phyloP scores from a whole-genome alignment of 2,113 vertebrate species.

The Pseudolaguvia tuberculata region DNA sequence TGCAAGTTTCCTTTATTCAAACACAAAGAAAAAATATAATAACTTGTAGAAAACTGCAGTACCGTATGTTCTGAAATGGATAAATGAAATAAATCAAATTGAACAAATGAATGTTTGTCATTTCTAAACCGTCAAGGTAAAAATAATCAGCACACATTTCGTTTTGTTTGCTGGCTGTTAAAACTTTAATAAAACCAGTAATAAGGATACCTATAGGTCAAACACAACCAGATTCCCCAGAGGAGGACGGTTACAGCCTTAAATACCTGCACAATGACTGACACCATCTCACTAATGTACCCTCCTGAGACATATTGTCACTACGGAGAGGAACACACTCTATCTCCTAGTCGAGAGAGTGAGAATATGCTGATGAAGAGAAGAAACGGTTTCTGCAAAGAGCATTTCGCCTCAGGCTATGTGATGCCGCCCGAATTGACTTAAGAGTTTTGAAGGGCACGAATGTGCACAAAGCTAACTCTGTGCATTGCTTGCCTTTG shows the following conservation, averaged over 20 bases:
- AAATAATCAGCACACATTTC: too few relatives aligned
- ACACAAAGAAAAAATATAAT: neutral
- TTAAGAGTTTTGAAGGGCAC: slow-evolving; percentile 28
- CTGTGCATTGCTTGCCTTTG: neutral
- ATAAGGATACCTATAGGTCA: neutral
- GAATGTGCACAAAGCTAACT: slow-evolving; percentile 7
- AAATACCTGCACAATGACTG: slow-evolving; percentile 36
- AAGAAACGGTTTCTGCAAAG: slow-evolving; percentile 20
- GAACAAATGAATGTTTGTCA: neutral
- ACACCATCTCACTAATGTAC: slow-evolving; percentile 40
- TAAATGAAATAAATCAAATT: neutral
- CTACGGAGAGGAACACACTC: slow-evolving; percentile 34
- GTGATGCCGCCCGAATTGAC: slow-evolving; percentile 16
- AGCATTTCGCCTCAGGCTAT: slow-evolving; percentile 41
- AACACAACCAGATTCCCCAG: neutral
- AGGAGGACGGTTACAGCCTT: slow-evolving; percentile 25
- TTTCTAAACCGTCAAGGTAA: neutral
- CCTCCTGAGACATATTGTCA: slow-evolving; percentile 47
- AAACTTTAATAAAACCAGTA: neutral
- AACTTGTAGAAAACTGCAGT: neutral
- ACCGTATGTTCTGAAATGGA: neutral
- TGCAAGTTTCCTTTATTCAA: slow-evolving; percentile 76
- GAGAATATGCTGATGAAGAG: slow-evolving; percentile 44
- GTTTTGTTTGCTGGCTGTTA: neutral
- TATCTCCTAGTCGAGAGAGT: slow-evolving; percentile 24